A percentile compares a stretch with the other conserved stretches of the same genome.
Evolutionary conservation across 2,888 invertebrate species (phyloP).

Genomic region (Eupeodes latifasciatus): DNA sequence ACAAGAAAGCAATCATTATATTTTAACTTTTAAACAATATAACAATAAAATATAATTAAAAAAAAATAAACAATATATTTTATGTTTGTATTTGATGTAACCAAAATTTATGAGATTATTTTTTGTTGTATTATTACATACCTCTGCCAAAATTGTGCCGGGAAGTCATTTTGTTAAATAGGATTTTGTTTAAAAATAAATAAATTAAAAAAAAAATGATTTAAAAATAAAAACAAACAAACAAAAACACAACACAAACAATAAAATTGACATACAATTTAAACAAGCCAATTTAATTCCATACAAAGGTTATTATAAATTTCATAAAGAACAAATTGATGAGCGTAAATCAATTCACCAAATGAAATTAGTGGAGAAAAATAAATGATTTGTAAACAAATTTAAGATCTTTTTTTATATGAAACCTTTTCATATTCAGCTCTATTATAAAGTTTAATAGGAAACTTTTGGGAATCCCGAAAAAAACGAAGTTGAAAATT

Average conservation of each 20-base stretch:
- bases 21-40: slow-evolving; percentile 62
- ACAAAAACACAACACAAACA: slow-evolving; percentile 51
- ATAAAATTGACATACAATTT: slow-evolving; percentile 45
- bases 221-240: slow-evolving; percentile 51
- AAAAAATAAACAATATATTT: slow-evolving; percentile 28
- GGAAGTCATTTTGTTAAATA: slow-evolving; percentile 83
- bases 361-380: background rate
- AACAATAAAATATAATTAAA: slow-evolving; percentile 44
- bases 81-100: slow-evolving; percentile 33
- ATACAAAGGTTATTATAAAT: slow-evolving; percentile 27
- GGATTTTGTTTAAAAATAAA: slow-evolving; percentile 64
- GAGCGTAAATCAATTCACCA: slow-evolving; percentile 39
- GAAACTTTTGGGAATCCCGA: no score
- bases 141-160: slow-evolving; percentile 84
- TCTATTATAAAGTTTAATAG: no score
- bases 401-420: no score
- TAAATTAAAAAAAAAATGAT: slow-evolving; percentile 59
- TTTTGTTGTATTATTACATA: slow-evolving; percentile 81
- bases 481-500: no score
- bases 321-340: slow-evolving; percentile 45
- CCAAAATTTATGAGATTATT: slow-evolving; percentile 61
- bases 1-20: slow-evolving; percentile 64
- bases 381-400: background rate
- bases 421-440: no score
- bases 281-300: slow-evolving; percentile 13